Evolutionary conservation across 92 coral and sea anemone species (phyloP), one percentile per base, ranked within the genome.

Genomic region (Virgularia gustaviana): DNA sequence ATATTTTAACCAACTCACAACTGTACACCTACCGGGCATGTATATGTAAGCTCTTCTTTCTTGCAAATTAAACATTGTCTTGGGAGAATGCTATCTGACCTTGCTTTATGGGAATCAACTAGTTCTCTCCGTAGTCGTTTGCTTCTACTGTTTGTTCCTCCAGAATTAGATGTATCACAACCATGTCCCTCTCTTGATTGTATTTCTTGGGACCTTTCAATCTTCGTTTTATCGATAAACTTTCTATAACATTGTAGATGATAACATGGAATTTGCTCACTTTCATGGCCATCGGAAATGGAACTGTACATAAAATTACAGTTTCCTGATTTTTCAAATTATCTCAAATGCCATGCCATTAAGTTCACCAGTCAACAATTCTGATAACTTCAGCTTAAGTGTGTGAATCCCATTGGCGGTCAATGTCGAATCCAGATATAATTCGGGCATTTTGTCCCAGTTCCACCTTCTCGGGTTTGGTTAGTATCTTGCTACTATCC

Each of bases 361-460:
- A 63, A 53, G 66, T 63, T 81, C 70, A 55, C 76, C 80, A 33
- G 76, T 39, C 32, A 81, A 43, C 39, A 81, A 55, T 11, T 37
- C 9, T 6, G 59, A 19, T 33, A 73, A 24, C 30, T 81, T 57
- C n/a, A 9, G 35, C 43, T 81, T 49, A 41, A 74, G 81, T 25
- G 36, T 38, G 64, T 20, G 81, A 61, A 74, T 81, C 54, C 85
- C 80, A 63, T 12, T 54, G 51, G 34, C 76, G 38, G 33, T 80
- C 24, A 33, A 80, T 62, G 44, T 72, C 75, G 19, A 72, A 36
- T 2, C 84, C 84, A 20, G 42, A 58, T 9, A 72, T 80, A 16
- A 80, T 38, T 61, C 79, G 13, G 0, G 61, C 75, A 11, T 32
- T 47, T 38, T 63, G 38, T 55, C 73, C 80, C 24, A 80, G 37